A percentile compares a stretch with the other conserved stretches of the same genome.
Evolutionary conservation across 2,113 vertebrate genomes (phyloP).

Genomic region (Phocoena phocoena): DNA sequence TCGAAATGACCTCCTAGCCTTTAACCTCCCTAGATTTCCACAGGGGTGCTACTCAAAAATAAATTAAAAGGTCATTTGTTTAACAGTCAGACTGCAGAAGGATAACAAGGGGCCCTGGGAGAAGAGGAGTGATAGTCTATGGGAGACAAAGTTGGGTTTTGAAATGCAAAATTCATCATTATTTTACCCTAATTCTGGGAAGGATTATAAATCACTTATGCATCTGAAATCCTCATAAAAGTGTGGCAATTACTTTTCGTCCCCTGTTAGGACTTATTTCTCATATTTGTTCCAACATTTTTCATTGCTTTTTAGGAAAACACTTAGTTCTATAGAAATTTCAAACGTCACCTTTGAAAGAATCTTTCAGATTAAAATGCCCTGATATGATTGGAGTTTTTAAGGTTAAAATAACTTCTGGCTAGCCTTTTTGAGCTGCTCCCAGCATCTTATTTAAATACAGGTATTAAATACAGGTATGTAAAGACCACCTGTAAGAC

Average conservation of each 20-base stretch:
- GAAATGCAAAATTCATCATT: background rate
- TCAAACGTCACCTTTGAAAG: background rate
- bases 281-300: background rate
- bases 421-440: background rate
- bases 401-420: constrained; percentile 9
- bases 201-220: background rate
- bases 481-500: background rate
- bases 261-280: background rate
- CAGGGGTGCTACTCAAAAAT: background rate
- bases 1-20: background rate
- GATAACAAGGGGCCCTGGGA: background rate
- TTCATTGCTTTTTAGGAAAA: background rate
- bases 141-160: background rate
- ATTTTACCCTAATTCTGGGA: background rate
- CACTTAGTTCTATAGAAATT: background rate
- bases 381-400: background rate
- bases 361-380: background rate
- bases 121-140: background rate
- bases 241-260: background rate
- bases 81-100: background rate
- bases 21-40: background rate
- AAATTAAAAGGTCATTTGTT: background rate
- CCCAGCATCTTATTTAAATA: background rate
- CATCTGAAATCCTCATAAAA: background rate
- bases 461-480: background rate